Evolutionary conservation across 1,140 invertebrate genomes (phyloP), one percentile per base, ranked within the genome.

Genomic region (Marisa cornuarietis): DNA sequence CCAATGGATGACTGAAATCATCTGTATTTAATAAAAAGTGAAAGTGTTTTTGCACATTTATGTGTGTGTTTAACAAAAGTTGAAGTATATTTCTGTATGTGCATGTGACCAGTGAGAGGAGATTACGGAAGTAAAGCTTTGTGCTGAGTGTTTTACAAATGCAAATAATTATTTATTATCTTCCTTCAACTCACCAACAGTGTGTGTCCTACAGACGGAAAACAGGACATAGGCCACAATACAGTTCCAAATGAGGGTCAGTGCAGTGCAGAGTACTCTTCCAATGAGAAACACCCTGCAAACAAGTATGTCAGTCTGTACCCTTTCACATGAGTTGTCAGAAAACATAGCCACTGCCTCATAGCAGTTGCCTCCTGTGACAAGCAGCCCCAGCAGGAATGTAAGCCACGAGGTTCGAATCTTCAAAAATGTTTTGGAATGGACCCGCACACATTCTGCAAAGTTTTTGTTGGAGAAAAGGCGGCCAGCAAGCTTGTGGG

Each of bases 151-250:
- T 18, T 63, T 18, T n/a, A 63, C 1, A 63, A 20, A 4, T 63
- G 62, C n/a, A 63, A 20, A 63, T n/a, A 63, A 20, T 68, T 5
- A 13, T 68, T 68, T 13, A 31, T 31, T 11, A 68, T n/a, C 65
- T 24, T 68, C 66, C 58, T 69, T 26, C 26, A 31, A 81, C 90
- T 87, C 87, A 92, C 91, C 90, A 54, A 92, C 90, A 26, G 91
- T 91, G 83, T 92, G 91, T 61, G 91, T 92, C 63, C 91, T 79
- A 80, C 91, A 92, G 2, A 91, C 90, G 24, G 91, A 91, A 18
- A 92, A 85, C 16, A 91, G 76, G n/a, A 91, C 85, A 80, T 90
- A 88, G 10, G 88, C 89, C 5, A 92, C 90, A 16, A 92, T 80
- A 58, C 88, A 80, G 84, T 91, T 92, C 91, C 91, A 92, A 1